phyloP scores from a whole-genome alignment of 53 echinoderm and acorn worm genomes.

The Mesocentrotus franciscanus region DNA sequence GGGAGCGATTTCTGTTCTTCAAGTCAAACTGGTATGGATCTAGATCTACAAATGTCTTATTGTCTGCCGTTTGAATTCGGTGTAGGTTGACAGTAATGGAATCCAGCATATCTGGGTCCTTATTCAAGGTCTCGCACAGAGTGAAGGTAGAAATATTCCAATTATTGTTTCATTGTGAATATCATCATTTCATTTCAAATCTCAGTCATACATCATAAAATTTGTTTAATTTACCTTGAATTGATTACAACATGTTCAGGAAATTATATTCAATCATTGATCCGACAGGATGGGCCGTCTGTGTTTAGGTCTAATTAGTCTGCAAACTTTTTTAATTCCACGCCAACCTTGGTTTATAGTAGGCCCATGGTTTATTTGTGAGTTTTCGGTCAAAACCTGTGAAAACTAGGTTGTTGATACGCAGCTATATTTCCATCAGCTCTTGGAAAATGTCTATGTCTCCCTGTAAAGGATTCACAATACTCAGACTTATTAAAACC shows the following conservation, averaged over 20 bases:
- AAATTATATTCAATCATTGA: background rate
- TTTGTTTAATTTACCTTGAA: background rate
- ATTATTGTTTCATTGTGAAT: background rate
- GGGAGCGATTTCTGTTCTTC: constrained; percentile 1
- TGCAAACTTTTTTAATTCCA: background rate
- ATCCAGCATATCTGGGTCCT: background rate
- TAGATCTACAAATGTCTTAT: constrained; percentile 19
- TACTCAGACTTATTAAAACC: background rate
- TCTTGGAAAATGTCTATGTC: background rate
- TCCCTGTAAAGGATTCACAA: background rate
- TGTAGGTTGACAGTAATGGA: background rate
- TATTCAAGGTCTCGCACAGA: background rate
- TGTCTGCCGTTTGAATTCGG: background rate
- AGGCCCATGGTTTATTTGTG: background rate
- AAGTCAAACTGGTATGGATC: constrained; percentile 7
- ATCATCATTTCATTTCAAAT: background rate
- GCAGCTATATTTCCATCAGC: background rate
- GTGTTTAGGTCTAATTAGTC: background rate
- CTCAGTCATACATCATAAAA: too few species aligned
- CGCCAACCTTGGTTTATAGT: background rate
- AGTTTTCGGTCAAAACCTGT: background rate
- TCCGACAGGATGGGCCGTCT: background rate
- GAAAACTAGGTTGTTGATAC: background rate
- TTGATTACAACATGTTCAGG: background rate
- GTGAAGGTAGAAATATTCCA: too few species aligned